phyloP scores from a whole-genome alignment of 2,797 vertebrate species.

The Epinephelus awoara region DNA sequence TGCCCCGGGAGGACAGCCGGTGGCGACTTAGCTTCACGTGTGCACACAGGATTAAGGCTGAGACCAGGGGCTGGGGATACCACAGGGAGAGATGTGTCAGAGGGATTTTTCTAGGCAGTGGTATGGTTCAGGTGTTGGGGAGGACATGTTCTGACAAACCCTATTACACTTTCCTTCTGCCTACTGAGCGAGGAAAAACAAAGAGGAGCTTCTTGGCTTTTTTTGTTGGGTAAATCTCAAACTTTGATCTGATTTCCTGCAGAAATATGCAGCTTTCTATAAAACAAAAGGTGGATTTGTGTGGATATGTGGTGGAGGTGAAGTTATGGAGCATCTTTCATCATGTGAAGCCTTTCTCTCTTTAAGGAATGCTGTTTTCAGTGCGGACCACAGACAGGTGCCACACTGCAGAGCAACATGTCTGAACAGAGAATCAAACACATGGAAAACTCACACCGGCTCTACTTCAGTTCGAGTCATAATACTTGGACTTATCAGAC shows the following conservation, averaged over 20 bases:
- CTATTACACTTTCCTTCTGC: slow-evolving; percentile 18
- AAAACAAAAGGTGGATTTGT: not conserved
- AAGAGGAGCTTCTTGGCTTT: not conserved
- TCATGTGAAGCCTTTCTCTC: slow-evolving; percentile 53
- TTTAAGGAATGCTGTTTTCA: slow-evolving; percentile 63
- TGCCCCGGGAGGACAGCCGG: not conserved
- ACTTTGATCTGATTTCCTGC: not conserved
- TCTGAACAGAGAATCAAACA: slow-evolving; percentile 60
- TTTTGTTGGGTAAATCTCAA: not conserved
- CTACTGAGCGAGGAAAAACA: slow-evolving; percentile 9
- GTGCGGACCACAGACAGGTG: slow-evolving; percentile 59
- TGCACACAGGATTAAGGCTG: slow-evolving; percentile 57
- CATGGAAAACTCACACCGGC: slow-evolving; percentile 19
- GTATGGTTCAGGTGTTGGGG: slow-evolving; percentile 24
- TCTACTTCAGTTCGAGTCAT: too few relatives aligned
- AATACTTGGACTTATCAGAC: too few relatives aligned
- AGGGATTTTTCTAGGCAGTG: slow-evolving; percentile 49
- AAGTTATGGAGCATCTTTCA: slow-evolving; percentile 54
- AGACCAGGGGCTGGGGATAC: slow-evolving; percentile 7
- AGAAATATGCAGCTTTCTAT: not conserved
- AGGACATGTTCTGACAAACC: slow-evolving; percentile 68
- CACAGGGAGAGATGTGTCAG: slow-evolving; percentile 36
- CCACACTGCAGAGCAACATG: slow-evolving; percentile 57
- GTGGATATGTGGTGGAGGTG: not conserved
- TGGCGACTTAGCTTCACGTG: slow-evolving; percentile 43